Percentiles rank a stretch among this genome's conserved stretches.
Evolutionary conservation across 2,797 vertebrate species (phyloP).

Genomic region (Thunnus albacares): DNA sequence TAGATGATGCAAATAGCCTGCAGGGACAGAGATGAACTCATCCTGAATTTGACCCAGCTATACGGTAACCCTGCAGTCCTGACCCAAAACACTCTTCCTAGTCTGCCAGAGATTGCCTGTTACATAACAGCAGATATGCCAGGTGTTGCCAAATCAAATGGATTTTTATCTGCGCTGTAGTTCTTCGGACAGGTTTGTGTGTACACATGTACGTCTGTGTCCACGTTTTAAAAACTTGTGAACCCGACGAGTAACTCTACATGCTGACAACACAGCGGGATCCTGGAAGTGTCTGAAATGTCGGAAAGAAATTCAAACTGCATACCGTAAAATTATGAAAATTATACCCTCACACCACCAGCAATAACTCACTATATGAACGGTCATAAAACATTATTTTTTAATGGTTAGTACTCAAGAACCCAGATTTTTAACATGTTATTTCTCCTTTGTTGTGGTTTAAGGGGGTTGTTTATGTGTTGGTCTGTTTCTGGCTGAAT

Average conservation of each 20-base stretch:
- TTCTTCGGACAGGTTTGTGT: constrained; percentile 41
- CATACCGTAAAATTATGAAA: neutral
- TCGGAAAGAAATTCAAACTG: neutral
- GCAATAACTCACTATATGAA: neutral
- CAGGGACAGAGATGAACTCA: constrained; percentile 16
- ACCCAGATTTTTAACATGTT: neutral
- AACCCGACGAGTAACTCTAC: neutral
- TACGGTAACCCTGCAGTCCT: constrained; percentile 40
- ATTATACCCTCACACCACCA: neutral
- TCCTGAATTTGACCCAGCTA: constrained; percentile 29
- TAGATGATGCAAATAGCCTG: constrained; percentile 14
- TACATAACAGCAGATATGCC: constrained; percentile 64
- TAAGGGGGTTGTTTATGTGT: no score
- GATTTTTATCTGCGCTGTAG: constrained; percentile 59
- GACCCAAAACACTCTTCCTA: constrained; percentile 60
- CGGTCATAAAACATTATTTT: neutral
- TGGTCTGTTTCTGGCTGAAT: no score
- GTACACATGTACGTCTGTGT: neutral
- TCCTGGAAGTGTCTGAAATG: neutral
- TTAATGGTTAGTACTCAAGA: neutral
- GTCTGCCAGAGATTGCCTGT: constrained; percentile 57
- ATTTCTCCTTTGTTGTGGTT: no score
- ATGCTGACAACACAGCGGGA: neutral
- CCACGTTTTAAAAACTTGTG: neutral
- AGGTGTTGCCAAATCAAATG: constrained; percentile 74